Conservation (phyloP, 2,888 invertebrate genomes). For the Onchidella celtica region DNA sequence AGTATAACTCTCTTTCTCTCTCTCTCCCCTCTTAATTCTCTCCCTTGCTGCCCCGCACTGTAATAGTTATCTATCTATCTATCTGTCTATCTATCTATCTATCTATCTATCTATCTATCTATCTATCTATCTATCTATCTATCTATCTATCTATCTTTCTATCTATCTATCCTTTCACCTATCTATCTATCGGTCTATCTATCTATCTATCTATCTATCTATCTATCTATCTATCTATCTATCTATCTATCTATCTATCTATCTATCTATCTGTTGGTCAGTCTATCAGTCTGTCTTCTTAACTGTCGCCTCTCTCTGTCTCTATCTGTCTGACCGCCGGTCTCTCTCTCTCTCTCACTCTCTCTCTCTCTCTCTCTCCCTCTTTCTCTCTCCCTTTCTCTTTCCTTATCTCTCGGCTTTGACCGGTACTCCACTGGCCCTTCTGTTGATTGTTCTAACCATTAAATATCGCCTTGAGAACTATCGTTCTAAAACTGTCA, state of each 20-base stretch:
- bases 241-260: background rate
- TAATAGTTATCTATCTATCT: too few species aligned
- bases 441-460: too few species aligned
- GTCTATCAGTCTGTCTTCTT: too few species aligned
- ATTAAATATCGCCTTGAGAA: too few species aligned
- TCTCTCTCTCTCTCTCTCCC: background rate
- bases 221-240: background rate
- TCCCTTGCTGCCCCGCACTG: background rate
- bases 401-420: background rate
- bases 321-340: background rate
- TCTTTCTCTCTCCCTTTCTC: background rate
- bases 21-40: background rate
- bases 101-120: background rate
- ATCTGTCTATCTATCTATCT: background rate
- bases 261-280: background rate
- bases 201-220: background rate
- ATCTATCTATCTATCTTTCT: background rate
- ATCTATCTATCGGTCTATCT: background rate
- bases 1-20: background rate
- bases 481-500: too few species aligned
- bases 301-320: background rate
- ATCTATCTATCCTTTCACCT: background rate
- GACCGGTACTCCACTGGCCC: background rate
- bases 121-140: background rate
- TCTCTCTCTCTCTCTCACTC: background rate